These are phyloP conservation scores for Alosa sapidissima DNA, from an alignment of 2,797 vertebrate genomes.

Conservation along the genomic window DNA sequence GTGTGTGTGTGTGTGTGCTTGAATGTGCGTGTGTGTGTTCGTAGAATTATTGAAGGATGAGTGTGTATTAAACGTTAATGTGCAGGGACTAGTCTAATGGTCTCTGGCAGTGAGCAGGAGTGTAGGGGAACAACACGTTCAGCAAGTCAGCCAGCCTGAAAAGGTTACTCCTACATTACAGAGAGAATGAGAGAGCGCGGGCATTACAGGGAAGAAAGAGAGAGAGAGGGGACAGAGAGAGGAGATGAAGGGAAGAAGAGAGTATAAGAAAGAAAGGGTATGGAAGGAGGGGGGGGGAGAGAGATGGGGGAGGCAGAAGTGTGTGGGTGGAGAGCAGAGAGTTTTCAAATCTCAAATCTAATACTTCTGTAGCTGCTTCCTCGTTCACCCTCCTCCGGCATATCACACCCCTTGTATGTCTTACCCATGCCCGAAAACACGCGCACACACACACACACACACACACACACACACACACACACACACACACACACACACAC, in stretches of 20 bases:
- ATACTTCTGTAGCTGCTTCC: neutral
- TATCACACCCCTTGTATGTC: neutral
- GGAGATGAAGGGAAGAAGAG: neutral
- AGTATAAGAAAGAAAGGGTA: neutral
- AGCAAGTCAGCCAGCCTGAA: neutral
- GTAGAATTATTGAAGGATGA: conserved; percentile 38
- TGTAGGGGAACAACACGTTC: neutral
- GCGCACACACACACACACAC: neutral
- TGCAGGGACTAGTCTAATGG: neutral
- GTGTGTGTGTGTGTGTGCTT: conserved; percentile 46
- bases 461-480: neutral
- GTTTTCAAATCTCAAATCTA: conserved; percentile 3
- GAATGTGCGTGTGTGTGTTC: conserved; percentile 43
- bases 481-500: neutral
- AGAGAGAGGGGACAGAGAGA: neutral
- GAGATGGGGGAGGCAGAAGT: neutral
- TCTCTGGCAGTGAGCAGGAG: neutral
- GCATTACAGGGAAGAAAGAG: neutral
- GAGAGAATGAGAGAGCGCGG: neutral
- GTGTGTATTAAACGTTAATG: conserved; percentile 3
- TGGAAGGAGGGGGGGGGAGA: neutral
- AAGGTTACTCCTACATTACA: neutral
- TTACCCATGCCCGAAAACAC: neutral
- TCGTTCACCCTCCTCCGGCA: neutral
- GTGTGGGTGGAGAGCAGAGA: neutral